Evolutionary conservation across 2,113 vertebrate genomes (phyloP).

Genomic region (Hydrochoerus hydrochaeris): DNA sequence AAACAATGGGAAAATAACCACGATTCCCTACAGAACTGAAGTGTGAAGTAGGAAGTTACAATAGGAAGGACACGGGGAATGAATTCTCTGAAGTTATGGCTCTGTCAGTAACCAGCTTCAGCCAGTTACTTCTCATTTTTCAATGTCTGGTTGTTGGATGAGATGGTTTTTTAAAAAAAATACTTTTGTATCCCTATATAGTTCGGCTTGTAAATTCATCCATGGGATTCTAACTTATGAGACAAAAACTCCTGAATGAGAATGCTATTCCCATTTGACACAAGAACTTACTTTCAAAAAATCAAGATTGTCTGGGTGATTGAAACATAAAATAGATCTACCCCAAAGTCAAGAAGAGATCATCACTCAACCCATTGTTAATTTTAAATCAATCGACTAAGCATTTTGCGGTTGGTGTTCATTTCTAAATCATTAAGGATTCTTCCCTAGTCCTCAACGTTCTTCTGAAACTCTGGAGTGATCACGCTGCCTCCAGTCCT

Average conservation of each 20-base stretch:
- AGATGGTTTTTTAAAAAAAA: neutral
- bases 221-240: neutral
- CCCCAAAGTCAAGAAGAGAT: neutral
- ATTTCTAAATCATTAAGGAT: neutral
- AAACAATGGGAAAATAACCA: neutral
- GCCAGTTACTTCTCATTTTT: slow-evolving; percentile 19
- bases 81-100: neutral
- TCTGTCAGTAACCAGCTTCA: neutral
- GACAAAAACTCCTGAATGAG: slow-evolving; percentile 42
- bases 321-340: slow-evolving; percentile 35
- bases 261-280: neutral
- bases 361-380: neutral
- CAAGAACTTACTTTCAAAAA: slow-evolving; percentile 45
- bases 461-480: slow-evolving; percentile 22
- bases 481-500: no score
- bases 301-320: slow-evolving; percentile 47
- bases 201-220: neutral
- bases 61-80: neutral
- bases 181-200: neutral
- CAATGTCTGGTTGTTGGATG: neutral
- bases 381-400: slow-evolving; percentile 12
- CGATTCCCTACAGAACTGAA: neutral
- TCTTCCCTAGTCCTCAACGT: slow-evolving; percentile 33
- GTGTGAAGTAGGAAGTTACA: neutral
- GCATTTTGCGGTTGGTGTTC: neutral